phyloP scores from a whole-genome alignment of 2,888 invertebrate genomes.

The Geophilus truncorum region DNA sequence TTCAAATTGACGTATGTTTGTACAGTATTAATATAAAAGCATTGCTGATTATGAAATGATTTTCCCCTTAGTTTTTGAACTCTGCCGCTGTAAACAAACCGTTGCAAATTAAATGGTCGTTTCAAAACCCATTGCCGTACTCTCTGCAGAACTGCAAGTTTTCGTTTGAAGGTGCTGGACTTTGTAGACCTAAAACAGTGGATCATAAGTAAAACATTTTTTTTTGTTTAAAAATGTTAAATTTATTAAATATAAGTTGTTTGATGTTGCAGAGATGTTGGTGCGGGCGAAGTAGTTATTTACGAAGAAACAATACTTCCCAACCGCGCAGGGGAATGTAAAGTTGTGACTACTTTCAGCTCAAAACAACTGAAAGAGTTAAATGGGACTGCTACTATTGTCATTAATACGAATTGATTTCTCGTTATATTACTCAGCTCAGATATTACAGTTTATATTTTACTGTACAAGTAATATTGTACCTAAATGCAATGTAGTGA shows the following conservation, averaged over 20 bases:
- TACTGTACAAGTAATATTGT: no score
- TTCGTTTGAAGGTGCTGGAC: slow-evolving; percentile 64
- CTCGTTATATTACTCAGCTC: no score
- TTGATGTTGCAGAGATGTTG: slow-evolving; percentile 55
- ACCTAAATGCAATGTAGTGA: no score
- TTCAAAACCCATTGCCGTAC: slow-evolving; percentile 63
- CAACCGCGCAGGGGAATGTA: slow-evolving; percentile 58
- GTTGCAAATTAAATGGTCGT: slow-evolving; percentile 56
- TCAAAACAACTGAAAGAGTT: slow-evolving; percentile 66
- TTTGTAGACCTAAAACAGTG: slow-evolving; percentile 58
- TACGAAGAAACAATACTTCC: slow-evolving; percentile 60
- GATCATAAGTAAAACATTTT: slow-evolving; percentile 47
- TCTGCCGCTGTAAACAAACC: slow-evolving; percentile 58
- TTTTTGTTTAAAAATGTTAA: not conserved
- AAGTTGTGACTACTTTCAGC: slow-evolving; percentile 64
- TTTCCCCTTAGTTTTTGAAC: slow-evolving; percentile 56
- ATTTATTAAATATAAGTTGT: not conserved
- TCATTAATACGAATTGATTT: slow-evolving; percentile 48
- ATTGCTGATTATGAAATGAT: not conserved
- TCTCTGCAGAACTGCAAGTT: slow-evolving; percentile 63
- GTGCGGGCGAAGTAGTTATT: slow-evolving; percentile 59
- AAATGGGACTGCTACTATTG: slow-evolving; percentile 60
- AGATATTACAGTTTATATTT: no score
- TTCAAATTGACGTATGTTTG: slow-evolving; percentile 59
- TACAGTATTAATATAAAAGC: not conserved